Evolutionary conservation across 2,888 invertebrate genomes (phyloP).

Genomic region (Mythimna albipuncta): DNA sequence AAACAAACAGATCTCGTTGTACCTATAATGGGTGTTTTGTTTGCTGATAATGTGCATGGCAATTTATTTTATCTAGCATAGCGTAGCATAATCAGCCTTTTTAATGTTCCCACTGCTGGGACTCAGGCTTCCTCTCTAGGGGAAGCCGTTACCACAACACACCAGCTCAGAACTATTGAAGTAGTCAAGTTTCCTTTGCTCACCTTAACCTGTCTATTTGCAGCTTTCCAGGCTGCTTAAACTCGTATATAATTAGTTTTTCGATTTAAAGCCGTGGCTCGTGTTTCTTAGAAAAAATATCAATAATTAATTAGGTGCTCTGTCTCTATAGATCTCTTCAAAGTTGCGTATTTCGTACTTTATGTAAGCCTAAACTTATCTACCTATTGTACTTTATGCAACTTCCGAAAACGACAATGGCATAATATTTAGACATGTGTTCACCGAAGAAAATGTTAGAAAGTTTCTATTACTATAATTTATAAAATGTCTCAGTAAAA

Average conservation of each 20-base stretch:
- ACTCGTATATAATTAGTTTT: not conserved
- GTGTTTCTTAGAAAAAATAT: not conserved
- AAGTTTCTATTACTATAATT: conserved; percentile 50
- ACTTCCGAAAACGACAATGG: not conserved
- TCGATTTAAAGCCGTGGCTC: not conserved
- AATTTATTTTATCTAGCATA: too few species aligned
- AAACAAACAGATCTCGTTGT: too few species aligned
- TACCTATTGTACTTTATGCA: not conserved
- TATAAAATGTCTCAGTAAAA: conserved; percentile 63
- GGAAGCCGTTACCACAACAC: too few species aligned
- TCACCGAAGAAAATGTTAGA: conserved; percentile 4
- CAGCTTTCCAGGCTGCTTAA: not conserved
- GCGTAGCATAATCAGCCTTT: too few species aligned
- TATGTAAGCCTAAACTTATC: too few species aligned
- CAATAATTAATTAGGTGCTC: not conserved
- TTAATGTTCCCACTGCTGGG: too few species aligned
- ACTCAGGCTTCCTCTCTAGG: too few species aligned
- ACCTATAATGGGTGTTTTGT: too few species aligned
- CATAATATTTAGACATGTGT: not conserved
- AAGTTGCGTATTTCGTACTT: not conserved
- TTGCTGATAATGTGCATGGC: too few species aligned
- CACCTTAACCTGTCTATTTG: not conserved
- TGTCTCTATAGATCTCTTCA: not conserved
- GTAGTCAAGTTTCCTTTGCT: too few species aligned
- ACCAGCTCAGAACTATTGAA: too few species aligned